Conservation (phyloP, 1,140 invertebrate genomes). For the Triops longicaudatus region DNA sequence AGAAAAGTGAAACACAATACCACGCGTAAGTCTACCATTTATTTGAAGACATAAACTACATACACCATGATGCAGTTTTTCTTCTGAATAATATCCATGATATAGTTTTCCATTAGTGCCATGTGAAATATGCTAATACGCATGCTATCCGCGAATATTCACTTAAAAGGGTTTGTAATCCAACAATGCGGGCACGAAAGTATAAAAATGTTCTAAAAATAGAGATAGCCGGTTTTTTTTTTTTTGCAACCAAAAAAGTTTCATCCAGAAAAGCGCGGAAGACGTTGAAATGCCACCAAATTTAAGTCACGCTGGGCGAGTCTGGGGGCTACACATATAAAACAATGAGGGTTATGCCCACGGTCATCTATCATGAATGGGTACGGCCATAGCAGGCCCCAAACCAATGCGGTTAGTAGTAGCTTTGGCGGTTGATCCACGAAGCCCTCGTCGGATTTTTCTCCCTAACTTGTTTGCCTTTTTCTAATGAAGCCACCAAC, state of each 20-base stretch:
- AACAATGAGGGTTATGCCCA: slow-evolving; percentile 1
- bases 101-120: too few relatives aligned
- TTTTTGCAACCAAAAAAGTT: neutral
- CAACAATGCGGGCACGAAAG: too few relatives aligned
- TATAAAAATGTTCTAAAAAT: neutral
- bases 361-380: neutral
- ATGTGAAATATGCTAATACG: too few relatives aligned
- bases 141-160: too few relatives aligned
- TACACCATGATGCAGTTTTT: too few relatives aligned
- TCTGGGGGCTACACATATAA: neutral
- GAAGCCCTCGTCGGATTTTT: neutral
- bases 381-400: neutral
- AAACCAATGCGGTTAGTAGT: neutral
- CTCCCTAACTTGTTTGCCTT: slow-evolving; percentile 5
- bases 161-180: too few relatives aligned
- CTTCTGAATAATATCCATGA: too few relatives aligned
- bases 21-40: neutral
- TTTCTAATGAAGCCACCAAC: slow-evolving; percentile 6
- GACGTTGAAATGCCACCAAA: neutral
- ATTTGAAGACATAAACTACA: neutral
- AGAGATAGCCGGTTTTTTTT: neutral
- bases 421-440: neutral
- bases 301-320: neutral
- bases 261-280: neutral
- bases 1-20: neutral